Percentiles rank a stretch among this genome's conserved stretches.
Evolutionary conservation across 2,113 vertebrate genomes (phyloP).

Genomic region (Mohoua ochrocephala): DNA sequence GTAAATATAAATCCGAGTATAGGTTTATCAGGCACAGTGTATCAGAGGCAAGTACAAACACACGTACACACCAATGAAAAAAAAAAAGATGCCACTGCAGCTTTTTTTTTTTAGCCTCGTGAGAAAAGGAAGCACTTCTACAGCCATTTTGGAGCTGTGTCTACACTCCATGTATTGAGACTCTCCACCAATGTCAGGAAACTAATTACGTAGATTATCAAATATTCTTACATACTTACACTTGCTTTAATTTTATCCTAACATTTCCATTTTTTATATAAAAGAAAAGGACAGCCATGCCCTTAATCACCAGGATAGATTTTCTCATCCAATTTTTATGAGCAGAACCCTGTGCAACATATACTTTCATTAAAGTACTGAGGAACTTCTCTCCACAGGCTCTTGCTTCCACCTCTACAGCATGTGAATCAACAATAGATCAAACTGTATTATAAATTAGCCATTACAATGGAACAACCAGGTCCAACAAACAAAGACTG

Average conservation of each 20-base stretch:
- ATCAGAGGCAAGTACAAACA: not conserved
- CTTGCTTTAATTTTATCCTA: not conserved
- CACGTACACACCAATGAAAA: not conserved
- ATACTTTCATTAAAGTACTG: not conserved
- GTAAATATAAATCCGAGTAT: not conserved
- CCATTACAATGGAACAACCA: not conserved
- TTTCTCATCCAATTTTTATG: not conserved
- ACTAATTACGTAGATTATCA: rapidly evolving
- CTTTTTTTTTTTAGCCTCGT: not conserved
- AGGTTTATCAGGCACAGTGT: not conserved
- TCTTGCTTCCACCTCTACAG: not conserved
- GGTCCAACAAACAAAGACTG: not conserved
- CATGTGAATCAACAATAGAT: not conserved
- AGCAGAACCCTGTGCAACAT: not conserved
- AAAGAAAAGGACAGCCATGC: not conserved
- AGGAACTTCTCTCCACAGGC: not conserved
- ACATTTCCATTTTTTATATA: not conserved
- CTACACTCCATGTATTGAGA: not conserved
- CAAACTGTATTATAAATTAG: not conserved
- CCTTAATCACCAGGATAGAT: not conserved
- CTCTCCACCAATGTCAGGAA: not conserved
- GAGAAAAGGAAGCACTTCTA: not conserved
- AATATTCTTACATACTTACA: not conserved
- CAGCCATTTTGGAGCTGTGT: not conserved
- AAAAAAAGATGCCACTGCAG: not conserved